Evolutionary conservation across 2,113 vertebrate species (phyloP), one percentile per base, ranked within the genome.

Genomic region (Trichomycterus rosablanca): DNA sequence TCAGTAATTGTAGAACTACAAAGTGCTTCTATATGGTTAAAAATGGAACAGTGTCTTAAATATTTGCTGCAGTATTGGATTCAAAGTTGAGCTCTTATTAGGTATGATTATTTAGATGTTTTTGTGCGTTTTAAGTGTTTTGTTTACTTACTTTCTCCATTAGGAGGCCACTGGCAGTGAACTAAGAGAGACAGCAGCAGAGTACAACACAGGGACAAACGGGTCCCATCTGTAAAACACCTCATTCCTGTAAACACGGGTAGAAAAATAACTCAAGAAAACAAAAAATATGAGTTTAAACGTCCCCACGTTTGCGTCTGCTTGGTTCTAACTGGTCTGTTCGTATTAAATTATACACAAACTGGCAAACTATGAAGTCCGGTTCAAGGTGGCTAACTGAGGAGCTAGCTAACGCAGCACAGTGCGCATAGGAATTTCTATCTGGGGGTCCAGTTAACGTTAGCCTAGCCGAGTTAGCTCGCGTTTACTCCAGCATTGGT

Each of bases 171-270:
- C 71, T 90, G 80, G 77, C 86, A 89, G 78, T 89, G 86, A 62
- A 81, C 68, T 71, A 80, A 84, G 77, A 88, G 81, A 78, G 84
- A 74, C 76, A 91, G 53, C 84, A 94, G 83, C 80, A 94, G 84
- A 84, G 89, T 89, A 88, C 90, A 90, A 80, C 86, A 86, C 85
- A 92, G 90, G 92, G 91, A 89, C 90, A 89, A 86, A 84, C 87
- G 83, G 82, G 78, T 87, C 86, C 87, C 83, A 86, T 85, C 87
- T 80, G 72, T 83, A 74, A 82, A 79, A 87, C 87, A 81, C 91
- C 84, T 90, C 91, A 92, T 95, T 86, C 89, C 92, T 89, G 78
- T 85, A 71, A 76, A 73, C 63, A 74, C 76, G 8, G 15, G 2
- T 12, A 18, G 4, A 22, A 11, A 65, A 66, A 16, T 43, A 39